A percentile compares a stretch with the other conserved stretches of the same genome.
Evolutionary conservation across 2,797 vertebrate genomes (phyloP).

Genomic region (Cyclura pinguis): DNA sequence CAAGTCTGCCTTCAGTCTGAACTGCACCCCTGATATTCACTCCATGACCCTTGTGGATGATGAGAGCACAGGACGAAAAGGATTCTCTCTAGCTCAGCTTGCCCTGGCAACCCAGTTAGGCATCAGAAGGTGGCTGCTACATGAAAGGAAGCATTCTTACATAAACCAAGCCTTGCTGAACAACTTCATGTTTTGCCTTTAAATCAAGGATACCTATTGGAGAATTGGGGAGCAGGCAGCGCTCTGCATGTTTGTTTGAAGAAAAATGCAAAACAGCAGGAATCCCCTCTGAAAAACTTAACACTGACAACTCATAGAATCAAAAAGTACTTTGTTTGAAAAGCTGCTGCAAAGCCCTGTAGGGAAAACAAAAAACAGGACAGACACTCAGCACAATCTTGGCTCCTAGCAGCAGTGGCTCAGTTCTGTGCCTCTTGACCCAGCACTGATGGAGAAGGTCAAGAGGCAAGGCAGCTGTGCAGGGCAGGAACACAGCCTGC

Average conservation of each 20-base stretch:
- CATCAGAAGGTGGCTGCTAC: conserved; percentile 19
- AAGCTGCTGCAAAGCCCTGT: background rate
- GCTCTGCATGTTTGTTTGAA: background rate
- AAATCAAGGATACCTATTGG: conserved; percentile 21
- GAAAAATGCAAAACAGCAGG: background rate
- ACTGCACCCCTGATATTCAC: conserved; percentile 53
- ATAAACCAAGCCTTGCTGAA: conserved; percentile 16
- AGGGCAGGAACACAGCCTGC: conserved; percentile 33
- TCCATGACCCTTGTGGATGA: conserved; percentile 44
- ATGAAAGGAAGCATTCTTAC: background rate
- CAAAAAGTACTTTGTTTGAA: background rate
- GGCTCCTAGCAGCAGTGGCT: background rate
- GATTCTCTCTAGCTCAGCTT: conserved; percentile 28
- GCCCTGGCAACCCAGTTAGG: conserved; percentile 63
- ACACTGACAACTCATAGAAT: background rate
- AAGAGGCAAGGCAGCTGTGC: conserved; percentile 21
- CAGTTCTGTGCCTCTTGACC: conserved; percentile 10
- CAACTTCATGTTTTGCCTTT: conserved; percentile 6
- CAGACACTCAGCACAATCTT: background rate
- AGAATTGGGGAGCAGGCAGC: background rate
- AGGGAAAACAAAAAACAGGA: conserved; percentile 23
- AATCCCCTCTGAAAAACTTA: background rate
- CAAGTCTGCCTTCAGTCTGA: conserved; percentile 21
- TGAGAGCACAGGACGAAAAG: conserved; percentile 39
- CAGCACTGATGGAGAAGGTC: conserved; percentile 26